phyloP scores from a whole-genome alignment of 2,113 vertebrate species.

The Felis chaus region DNA sequence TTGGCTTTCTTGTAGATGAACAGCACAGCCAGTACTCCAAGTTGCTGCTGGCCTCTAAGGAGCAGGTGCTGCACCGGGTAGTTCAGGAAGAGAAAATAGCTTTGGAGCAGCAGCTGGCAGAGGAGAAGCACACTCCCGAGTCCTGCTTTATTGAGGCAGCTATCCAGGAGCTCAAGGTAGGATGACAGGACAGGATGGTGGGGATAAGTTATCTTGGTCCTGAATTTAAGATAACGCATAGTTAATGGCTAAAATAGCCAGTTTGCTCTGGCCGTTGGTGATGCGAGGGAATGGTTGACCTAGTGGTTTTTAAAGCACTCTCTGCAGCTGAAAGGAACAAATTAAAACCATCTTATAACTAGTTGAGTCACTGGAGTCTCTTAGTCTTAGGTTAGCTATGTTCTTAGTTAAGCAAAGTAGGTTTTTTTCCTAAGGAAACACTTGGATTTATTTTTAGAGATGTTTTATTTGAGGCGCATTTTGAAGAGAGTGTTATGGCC shows the following conservation, averaged over 20 bases:
- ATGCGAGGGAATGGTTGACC: background rate
- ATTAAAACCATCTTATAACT: background rate
- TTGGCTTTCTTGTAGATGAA: slow-evolving; percentile 81
- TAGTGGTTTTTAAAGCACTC: background rate
- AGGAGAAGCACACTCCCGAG: slow-evolving; percentile 90
- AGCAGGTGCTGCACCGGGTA: slow-evolving; percentile 91
- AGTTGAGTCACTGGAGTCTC: background rate
- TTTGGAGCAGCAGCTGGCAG: slow-evolving; percentile 91
- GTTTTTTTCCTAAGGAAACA: slow-evolving; percentile 1
- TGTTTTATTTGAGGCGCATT: slow-evolving; percentile 10
- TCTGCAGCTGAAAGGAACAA: background rate
- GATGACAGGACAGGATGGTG: background rate
- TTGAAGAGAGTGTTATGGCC: background rate
- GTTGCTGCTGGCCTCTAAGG: slow-evolving; percentile 93
- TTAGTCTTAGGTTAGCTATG: background rate
- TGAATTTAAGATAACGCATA: background rate
- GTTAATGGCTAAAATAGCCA: background rate
- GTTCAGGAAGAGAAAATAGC: slow-evolving; percentile 90
- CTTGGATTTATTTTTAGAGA: slow-evolving; percentile 39
- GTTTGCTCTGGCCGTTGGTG: background rate
- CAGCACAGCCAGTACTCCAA: slow-evolving; percentile 94
- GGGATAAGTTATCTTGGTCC: background rate
- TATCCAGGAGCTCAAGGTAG: slow-evolving; percentile 94
- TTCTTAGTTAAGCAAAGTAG: background rate
- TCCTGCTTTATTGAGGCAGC: slow-evolving; percentile 97